Evolutionary conservation across 1,140 invertebrate genomes (phyloP).

Genomic region (Trypoxylus dichotomus): DNA sequence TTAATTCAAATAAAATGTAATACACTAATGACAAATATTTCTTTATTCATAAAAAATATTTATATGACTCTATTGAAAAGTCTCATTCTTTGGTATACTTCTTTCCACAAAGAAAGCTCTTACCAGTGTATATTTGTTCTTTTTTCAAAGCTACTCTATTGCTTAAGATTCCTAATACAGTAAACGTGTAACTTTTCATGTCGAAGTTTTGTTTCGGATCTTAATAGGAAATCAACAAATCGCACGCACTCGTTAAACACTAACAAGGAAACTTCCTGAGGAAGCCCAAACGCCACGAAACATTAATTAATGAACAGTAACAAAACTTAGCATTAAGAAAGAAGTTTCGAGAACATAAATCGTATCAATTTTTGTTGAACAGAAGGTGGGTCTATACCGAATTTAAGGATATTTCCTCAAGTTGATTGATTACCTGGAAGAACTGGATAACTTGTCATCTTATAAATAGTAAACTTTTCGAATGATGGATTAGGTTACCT

Average conservation of each 20-base stretch:
- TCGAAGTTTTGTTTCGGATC: background rate
- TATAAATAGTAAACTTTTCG: constrained; percentile 2
- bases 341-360: background rate
- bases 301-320: constrained; percentile 16
- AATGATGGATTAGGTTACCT: background rate
- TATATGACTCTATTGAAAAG: too few relatives aligned
- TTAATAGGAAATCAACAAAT: constrained; percentile 3
- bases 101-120: too few relatives aligned
- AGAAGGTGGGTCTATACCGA: background rate
- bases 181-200: background rate
- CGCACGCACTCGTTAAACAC: background rate
- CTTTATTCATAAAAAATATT: too few relatives aligned
- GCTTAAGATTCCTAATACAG: too few relatives aligned
- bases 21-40: too few relatives aligned
- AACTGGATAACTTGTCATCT: constrained; percentile 9
- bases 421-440: constrained; percentile 16
- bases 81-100: too few relatives aligned
- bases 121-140: too few relatives aligned
- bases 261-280: constrained; percentile 7
- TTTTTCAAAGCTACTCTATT: too few relatives aligned
- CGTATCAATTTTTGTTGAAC: constrained; percentile 7
- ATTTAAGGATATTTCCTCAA: background rate
- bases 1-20: too few relatives aligned
- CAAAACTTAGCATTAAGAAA: background rate
- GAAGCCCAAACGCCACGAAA: background rate